A percentile compares a stretch with the other conserved stretches of the same genome.
These are phyloP conservation scores for human DNA, from an alignment of 2,113 vertebrate species.

Conservation along the genomic window GRCh38 chr19:15629501-15630000, in stretches of 20 bases:
- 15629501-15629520: no score
- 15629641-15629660: background rate
- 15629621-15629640: background rate
- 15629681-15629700: background rate
- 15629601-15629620: background rate
- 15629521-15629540: no score
- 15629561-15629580: background rate
- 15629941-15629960: no score
- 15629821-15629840: background rate
- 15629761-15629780: no score
- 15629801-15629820: background rate
- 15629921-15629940: no score
- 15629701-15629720: background rate
- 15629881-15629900: background rate
- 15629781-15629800: background rate
- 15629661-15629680: background rate
- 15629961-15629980: no score
- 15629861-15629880: background rate
- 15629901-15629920: no score
- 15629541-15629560: background rate
- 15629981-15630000: no score
- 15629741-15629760: background rate
- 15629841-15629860: background rate
- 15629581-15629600: fast-evolving
- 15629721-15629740: background rate